phyloP scores from a whole-genome alignment of 1,140 invertebrate genomes.

The Periplaneta americana region DNA sequence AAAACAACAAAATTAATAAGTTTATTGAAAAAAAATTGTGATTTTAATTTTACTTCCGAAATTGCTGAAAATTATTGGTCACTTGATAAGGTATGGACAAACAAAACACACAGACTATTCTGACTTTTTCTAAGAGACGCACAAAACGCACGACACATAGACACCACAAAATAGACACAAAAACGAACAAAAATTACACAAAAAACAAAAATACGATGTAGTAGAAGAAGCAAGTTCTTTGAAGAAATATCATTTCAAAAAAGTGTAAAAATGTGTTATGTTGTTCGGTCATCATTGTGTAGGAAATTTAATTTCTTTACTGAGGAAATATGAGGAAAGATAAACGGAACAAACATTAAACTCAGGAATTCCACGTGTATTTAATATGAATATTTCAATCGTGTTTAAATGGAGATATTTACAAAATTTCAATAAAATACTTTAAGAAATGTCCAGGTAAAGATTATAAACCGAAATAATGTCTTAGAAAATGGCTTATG shows the following conservation, averaged over 20 bases:
- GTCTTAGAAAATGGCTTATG: background rate
- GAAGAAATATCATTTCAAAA: conserved; percentile 12
- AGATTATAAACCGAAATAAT: background rate
- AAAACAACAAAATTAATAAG: background rate
- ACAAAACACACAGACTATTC: background rate
- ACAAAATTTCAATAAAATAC: background rate
- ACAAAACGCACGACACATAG: background rate
- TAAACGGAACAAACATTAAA: too few species aligned
- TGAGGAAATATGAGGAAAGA: too few species aligned
- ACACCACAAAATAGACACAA: conserved; percentile 3
- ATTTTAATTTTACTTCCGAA: background rate
- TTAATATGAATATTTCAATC: background rate
- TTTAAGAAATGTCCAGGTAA: background rate
- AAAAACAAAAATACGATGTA: background rate
- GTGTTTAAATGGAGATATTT: background rate
- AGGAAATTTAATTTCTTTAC: too few species aligned
- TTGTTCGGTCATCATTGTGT: too few species aligned
- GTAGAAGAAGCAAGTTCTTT: background rate
- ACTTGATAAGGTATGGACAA: background rate
- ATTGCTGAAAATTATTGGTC: background rate
- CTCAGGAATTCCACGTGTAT: too few species aligned
- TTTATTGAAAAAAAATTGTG: background rate
- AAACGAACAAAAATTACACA: background rate
- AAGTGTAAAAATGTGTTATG: conserved; percentile 17
- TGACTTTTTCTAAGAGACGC: background rate